A percentile compares a stretch with the other conserved stretches of the same genome.
Evolutionary conservation across 2,888 invertebrate genomes (phyloP).

Genomic region (Oasisia sp.): DNA sequence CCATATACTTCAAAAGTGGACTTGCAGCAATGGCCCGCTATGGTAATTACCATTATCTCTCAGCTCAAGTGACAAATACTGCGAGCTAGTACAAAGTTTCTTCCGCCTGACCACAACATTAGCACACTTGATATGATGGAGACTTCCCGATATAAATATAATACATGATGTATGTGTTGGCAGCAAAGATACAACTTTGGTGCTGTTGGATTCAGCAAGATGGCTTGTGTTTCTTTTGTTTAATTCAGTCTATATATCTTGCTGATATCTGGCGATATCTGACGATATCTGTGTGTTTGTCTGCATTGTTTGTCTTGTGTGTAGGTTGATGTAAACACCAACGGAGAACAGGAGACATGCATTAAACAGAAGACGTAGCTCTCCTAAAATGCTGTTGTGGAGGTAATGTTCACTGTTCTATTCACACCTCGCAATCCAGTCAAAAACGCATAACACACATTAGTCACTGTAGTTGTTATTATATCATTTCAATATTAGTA

Average conservation of each 20-base stretch:
- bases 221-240: background rate
- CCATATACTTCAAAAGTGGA: constrained; percentile 11
- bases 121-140: background rate
- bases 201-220: background rate
- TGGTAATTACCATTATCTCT: constrained; percentile 17
- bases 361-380: background rate
- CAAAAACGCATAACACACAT: background rate
- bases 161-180: background rate
- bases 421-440: background rate
- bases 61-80: constrained; percentile 13
- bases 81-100: constrained; percentile 4
- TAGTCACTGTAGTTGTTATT: background rate
- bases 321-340: background rate
- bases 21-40: background rate
- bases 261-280: background rate
- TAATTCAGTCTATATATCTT: background rate
- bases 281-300: background rate
- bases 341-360: background rate
- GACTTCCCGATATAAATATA: background rate
- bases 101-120: constrained; percentile 2
- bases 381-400: background rate
- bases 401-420: background rate
- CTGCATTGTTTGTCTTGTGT: background rate
- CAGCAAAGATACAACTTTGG: background rate
- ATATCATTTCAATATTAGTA: background rate